Conservation (phyloP, 2,888 invertebrate species). For the Drosophila pseudotakahashii region DNA sequence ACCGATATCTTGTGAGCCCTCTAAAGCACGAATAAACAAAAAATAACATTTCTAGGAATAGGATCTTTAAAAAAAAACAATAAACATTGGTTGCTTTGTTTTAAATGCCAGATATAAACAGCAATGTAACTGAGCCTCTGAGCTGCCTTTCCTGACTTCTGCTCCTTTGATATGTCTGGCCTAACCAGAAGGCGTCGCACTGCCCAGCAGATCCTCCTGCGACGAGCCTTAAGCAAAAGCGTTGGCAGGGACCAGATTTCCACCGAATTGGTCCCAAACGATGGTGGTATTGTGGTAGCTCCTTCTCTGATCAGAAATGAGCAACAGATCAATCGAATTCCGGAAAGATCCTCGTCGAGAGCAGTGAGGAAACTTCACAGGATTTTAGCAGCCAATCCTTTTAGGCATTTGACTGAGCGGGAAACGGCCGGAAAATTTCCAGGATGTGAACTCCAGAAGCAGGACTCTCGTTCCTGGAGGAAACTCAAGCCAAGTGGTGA, state of each 20-base stretch:
- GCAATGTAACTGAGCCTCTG: conserved; percentile 30
- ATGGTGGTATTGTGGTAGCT: conserved; percentile 10
- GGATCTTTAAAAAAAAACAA: no score
- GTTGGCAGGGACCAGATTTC: not conserved
- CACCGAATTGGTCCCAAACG: not conserved
- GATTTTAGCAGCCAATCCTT: not conserved
- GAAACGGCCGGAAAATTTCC: conserved; percentile 3
- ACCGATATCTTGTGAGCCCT: no score
- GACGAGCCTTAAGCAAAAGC: conserved; percentile 27
- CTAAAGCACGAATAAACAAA: no score
- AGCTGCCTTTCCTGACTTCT: conserved; percentile 10
- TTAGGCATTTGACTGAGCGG: not conserved
- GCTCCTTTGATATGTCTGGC: conserved; percentile 34
- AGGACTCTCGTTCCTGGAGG: not conserved
- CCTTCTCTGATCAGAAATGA: conserved; percentile 13
- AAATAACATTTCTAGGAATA: no score
- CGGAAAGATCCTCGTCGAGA: not conserved
- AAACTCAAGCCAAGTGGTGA: conserved; percentile 30
- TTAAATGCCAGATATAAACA: conserved; percentile 17
- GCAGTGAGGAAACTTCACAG: conserved; percentile 9
- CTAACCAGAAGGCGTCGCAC: conserved; percentile 32
- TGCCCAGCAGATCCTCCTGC: conserved; percentile 44
- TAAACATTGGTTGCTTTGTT: no score
- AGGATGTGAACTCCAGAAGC: not conserved
- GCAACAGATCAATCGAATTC: conserved; percentile 22